A percentile compares a stretch with the other conserved stretches of the same genome.
Evolutionary conservation across 2,113 vertebrate species (phyloP).

Genomic region (Hydrochoerus hydrochaeris): DNA sequence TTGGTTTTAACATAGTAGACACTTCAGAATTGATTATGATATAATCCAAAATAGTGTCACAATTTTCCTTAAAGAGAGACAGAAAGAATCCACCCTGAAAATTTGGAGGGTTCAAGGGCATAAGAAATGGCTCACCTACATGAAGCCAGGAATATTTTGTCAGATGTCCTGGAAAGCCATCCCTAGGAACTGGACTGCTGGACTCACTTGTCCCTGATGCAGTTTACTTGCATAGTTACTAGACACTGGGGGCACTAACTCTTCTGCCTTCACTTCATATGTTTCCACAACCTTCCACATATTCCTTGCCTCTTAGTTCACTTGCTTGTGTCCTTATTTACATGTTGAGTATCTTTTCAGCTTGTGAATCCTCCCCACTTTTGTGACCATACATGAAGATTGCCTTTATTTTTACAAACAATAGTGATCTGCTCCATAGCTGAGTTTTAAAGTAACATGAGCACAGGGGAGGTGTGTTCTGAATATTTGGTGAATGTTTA

Average conservation of each 20-base stretch:
- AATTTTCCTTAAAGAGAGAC: background rate
- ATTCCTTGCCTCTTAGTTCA: background rate
- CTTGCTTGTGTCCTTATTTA: background rate
- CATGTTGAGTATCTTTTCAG: background rate
- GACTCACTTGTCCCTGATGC: background rate
- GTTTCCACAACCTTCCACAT: background rate
- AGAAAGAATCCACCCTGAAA: background rate
- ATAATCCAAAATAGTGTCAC: background rate
- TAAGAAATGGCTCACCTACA: background rate
- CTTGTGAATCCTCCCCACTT: background rate
- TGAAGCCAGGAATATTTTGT: background rate
- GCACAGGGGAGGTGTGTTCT: background rate
- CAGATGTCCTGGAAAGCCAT: background rate
- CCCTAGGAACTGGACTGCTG: background rate
- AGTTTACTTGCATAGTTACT: background rate
- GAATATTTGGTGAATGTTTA: background rate
- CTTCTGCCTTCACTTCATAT: background rate
- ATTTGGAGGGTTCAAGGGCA: background rate
- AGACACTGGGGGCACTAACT: background rate
- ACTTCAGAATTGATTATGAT: background rate
- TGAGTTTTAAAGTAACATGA: background rate
- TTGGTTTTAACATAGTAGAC: background rate
- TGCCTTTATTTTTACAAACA: background rate
- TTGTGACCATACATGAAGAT: background rate
- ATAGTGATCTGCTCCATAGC: background rate